Percentiles rank a stretch among this genome's conserved stretches.
phyloP scores from a whole-genome alignment of 1,140 invertebrate genomes.

The Neodiprion fabricii region DNA sequence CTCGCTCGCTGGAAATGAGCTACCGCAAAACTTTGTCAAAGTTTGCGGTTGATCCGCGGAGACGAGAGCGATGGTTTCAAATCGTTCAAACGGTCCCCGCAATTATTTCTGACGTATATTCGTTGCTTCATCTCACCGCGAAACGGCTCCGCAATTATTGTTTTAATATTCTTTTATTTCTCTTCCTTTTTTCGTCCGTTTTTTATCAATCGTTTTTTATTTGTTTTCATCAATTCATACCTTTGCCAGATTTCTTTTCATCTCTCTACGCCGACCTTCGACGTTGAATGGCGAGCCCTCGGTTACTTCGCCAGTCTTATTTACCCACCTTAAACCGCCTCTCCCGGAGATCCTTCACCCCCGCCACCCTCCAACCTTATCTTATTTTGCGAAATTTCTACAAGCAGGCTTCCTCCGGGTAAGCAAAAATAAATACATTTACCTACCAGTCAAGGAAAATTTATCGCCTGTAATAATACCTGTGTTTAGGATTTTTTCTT shows the following conservation, averaged over 20 bases:
- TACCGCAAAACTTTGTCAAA: slow-evolving; percentile 31
- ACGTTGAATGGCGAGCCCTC: not conserved
- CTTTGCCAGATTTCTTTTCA: not conserved
- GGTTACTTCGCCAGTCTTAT: not conserved
- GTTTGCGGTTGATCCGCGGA: slow-evolving; percentile 33
- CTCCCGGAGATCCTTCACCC: not conserved
- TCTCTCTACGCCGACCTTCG: not conserved
- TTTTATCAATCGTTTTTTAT: no score
- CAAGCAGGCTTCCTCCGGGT: not conserved
- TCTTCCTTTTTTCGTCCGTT: no score
- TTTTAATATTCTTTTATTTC: no score
- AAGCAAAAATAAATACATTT: not conserved
- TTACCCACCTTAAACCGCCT: not conserved
- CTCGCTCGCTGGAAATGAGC: slow-evolving; percentile 33
- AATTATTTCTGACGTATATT: not conserved
- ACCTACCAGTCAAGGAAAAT: not conserved
- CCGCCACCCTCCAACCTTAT: not conserved
- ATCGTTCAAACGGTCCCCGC: not conserved
- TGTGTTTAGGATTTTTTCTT: not conserved
- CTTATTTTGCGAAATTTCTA: not conserved
- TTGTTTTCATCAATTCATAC: no score
- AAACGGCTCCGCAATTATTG: no score
- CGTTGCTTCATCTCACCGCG: not conserved
- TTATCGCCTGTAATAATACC: not conserved
- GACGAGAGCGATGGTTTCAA: slow-evolving; percentile 24